Conservation (phyloP, 2,797 vertebrate species). For the Todus mexicanus region DNA sequence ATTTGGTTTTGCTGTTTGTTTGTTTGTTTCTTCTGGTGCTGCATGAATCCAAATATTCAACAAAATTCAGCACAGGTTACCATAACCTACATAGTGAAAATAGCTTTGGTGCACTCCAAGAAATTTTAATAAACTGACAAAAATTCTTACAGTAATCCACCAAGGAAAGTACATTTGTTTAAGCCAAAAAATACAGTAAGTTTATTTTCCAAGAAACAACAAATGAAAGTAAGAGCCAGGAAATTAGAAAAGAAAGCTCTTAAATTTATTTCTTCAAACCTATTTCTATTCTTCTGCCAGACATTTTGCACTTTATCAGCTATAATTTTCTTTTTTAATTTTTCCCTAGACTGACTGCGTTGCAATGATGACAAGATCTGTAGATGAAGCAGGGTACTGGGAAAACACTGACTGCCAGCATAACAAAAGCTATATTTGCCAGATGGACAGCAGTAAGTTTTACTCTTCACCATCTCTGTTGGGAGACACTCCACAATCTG, state of each 20-base stretch:
- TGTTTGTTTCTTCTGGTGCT: background rate
- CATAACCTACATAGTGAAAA: background rate
- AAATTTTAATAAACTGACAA: background rate
- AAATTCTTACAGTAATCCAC: background rate
- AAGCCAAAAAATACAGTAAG: background rate
- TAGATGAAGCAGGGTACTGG: background rate
- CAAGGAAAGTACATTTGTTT: background rate
- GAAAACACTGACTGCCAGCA: background rate
- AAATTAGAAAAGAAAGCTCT: background rate
- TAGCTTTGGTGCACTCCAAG: background rate
- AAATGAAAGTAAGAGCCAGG: background rate
- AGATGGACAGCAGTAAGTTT: conserved; percentile 31
- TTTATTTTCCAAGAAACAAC: background rate
- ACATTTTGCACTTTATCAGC: background rate
- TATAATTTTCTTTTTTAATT: background rate
- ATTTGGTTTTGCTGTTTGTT: too few relatives aligned
- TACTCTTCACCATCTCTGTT: background rate
- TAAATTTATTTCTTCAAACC: background rate
- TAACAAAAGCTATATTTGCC: conserved; percentile 40
- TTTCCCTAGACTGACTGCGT: background rate
- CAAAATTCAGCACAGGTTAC: background rate
- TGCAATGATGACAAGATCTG: background rate
- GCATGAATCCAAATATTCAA: background rate
- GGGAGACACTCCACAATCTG: background rate
- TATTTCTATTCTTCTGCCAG: background rate